These are phyloP conservation scores for Erpornis zantholeuca DNA, from an alignment of 2,113 vertebrate species.

Conservation along the genomic window DNA sequence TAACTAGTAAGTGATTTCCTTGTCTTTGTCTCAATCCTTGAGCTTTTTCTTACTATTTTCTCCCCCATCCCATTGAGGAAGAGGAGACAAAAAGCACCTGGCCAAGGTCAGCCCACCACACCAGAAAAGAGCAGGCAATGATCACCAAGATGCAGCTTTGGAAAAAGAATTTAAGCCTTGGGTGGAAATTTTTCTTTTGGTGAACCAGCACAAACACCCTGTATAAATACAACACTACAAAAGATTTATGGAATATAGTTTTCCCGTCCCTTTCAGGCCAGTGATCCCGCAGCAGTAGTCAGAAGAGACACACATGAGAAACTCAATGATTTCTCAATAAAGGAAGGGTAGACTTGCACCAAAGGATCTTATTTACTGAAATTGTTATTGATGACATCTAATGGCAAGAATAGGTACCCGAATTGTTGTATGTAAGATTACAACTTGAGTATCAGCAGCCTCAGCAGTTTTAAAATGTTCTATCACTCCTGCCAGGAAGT, in stretches of 20 bases:
- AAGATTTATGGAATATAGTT: not conserved
- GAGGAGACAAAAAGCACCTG: not conserved
- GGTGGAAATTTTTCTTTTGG: not conserved
- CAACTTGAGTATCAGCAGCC: not conserved
- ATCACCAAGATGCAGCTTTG: not conserved
- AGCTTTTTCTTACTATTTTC: not conserved
- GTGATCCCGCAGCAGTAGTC: not conserved
- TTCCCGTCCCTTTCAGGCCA: not conserved
- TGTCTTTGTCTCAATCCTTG: not conserved
- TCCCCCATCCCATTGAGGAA: accelerated
- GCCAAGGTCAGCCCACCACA: not conserved
- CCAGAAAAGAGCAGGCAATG: not conserved
- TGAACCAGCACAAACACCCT: not conserved
- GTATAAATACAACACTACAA: not conserved
- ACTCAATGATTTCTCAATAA: not conserved
- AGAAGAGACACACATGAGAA: not conserved
- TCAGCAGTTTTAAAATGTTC: not conserved
- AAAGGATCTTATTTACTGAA: not conserved
- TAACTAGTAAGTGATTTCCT: not conserved
- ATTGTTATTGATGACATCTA: not conserved
- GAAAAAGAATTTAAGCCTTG: not conserved
- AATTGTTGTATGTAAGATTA: not conserved
- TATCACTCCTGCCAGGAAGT: not conserved
- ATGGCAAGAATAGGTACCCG: not conserved
- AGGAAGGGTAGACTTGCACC: not conserved